These are phyloP conservation scores for Atrichornis clamosus DNA, from an alignment of 2,113 vertebrate species.

Conservation along the genomic window DNA sequence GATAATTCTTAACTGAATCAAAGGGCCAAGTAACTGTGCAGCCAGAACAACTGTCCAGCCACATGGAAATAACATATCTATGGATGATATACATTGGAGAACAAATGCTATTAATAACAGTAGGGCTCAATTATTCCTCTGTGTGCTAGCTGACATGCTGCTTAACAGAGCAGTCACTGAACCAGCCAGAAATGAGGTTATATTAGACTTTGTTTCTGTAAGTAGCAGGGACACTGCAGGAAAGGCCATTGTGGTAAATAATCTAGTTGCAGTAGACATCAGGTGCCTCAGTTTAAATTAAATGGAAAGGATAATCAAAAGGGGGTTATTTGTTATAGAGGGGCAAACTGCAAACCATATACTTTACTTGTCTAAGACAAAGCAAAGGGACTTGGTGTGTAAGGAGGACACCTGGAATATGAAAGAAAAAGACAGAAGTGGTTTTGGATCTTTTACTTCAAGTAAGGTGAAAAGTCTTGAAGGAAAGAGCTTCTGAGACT, in stretches of 20 bases:
- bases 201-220: neutral
- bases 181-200: conserved; percentile 32
- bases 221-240: neutral
- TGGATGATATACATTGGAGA: conserved; percentile 16
- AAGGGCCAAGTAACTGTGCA: conserved; percentile 54
- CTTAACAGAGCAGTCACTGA: conserved; percentile 30
- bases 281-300: neutral
- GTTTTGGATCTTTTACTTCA: neutral
- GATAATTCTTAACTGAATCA: conserved; percentile 64
- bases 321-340: neutral
- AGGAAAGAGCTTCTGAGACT: neutral
- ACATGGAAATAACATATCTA: conserved; percentile 54
- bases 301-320: neutral
- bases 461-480: neutral
- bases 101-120: conserved; percentile 56
- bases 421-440: neutral
- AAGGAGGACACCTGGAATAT: neutral
- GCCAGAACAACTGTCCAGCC: conserved; percentile 59
- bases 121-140: conserved; percentile 35
- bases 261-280: neutral
- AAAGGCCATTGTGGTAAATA: neutral
- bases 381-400: neutral
- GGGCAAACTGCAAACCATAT: neutral
- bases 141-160: conserved; percentile 40
- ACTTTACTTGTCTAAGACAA: neutral